These are phyloP conservation scores for Liparis tanakae DNA, from an alignment of 2,797 vertebrate genomes.

Conservation along the genomic window DNA sequence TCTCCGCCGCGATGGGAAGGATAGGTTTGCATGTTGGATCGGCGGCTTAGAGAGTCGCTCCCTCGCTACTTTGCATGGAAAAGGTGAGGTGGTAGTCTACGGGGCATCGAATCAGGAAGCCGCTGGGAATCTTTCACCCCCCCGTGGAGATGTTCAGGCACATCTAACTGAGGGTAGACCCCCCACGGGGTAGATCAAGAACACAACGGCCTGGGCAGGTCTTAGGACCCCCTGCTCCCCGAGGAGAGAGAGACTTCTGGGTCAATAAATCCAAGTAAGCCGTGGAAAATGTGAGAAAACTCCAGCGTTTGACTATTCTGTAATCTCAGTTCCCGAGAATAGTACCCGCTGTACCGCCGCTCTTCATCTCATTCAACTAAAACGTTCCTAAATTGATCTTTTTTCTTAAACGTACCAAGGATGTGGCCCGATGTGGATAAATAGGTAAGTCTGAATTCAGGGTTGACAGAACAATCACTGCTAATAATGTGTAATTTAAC, in stretches of 20 bases:
- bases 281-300: conserved; percentile 10
- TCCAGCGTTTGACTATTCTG: background rate
- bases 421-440: background rate
- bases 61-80: conserved; percentile 15
- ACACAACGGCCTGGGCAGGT: conserved; percentile 1
- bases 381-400: background rate
- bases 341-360: background rate
- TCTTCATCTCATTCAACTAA: background rate
- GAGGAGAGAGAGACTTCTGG: background rate
- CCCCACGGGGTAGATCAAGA: conserved; percentile 6
- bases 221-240: background rate
- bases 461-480: background rate
- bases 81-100: background rate
- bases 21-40: conserved; percentile 9
- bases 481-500: background rate
- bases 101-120: conserved; percentile 4
- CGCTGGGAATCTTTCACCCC: conserved; percentile 1
- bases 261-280: background rate
- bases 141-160: conserved; percentile 5
- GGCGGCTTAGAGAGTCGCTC: conserved; percentile 8
- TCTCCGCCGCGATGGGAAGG: conserved; percentile 6
- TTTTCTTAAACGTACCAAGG: background rate
- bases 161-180: conserved; percentile 22
- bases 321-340: background rate
- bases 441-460: background rate